A percentile compares a stretch with the other conserved stretches of the same genome.
Conservation (phyloP, 2,113 vertebrate genomes). For the Cyprinus carpio region DNA sequence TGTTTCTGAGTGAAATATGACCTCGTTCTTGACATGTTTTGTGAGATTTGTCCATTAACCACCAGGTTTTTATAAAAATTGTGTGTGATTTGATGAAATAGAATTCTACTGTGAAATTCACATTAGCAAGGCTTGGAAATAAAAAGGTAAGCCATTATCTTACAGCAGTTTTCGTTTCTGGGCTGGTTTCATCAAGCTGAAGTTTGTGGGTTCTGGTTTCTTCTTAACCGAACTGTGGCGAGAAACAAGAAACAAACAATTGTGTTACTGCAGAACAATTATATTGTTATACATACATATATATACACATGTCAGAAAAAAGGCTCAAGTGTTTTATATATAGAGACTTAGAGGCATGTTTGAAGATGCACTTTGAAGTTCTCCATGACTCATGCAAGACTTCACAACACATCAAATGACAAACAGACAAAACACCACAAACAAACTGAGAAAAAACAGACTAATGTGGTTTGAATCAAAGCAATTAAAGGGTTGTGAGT, state of each 20-base stretch:
- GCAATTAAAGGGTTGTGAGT: neutral
- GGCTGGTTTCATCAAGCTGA: conserved; percentile 82
- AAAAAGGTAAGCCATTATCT: conserved; percentile 63
- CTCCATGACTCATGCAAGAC: neutral
- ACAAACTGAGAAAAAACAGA: neutral
- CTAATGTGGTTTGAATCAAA: neutral
- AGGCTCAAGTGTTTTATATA: neutral
- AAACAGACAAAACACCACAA: neutral
- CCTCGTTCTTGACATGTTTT: too few species aligned
- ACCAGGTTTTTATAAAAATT: neutral
- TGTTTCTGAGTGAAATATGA: too few species aligned
- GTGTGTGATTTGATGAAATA: neutral
- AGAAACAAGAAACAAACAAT: conserved; percentile 19
- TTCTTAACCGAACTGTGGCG: conserved; percentile 67
- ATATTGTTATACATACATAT: too few species aligned
- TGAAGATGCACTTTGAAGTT: neutral
- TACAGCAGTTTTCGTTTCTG: conserved; percentile 87
- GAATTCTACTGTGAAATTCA: neutral
- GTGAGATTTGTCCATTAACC: too few species aligned
- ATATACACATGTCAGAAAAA: neutral
- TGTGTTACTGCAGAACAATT: neutral
- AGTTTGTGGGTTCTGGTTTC: conserved; percentile 76
- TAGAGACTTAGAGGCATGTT: neutral
- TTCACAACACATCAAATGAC: conserved; percentile 17
- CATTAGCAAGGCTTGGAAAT: neutral